Conservation (phyloP, 2,888 invertebrate genomes). For the Gnatocerus cornutus region DNA sequence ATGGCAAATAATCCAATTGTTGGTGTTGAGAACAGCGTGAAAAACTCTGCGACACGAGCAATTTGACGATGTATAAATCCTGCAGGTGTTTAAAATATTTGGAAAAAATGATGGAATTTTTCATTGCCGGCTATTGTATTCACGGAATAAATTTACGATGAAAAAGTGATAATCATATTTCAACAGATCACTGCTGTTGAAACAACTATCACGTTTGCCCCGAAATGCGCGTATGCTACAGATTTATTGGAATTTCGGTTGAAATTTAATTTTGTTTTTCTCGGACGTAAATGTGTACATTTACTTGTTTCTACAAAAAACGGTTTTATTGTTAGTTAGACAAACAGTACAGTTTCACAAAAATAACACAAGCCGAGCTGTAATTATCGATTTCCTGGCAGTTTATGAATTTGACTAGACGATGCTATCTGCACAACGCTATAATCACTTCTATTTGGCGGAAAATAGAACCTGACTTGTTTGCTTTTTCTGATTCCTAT, state of each 20-base stretch:
- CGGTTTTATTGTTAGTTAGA: neutral
- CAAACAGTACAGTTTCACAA: too few relatives aligned
- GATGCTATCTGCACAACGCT: neutral
- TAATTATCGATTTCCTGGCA: neutral
- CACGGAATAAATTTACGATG: conserved; percentile 22
- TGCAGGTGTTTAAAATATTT: conserved; percentile 16
- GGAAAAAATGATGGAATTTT: conserved; percentile 12
- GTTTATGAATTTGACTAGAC: neutral
- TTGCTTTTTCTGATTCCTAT: neutral
- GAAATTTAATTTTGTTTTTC: conserved; percentile 19
- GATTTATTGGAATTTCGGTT: conserved; percentile 23
- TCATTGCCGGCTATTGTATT: conserved; percentile 8
- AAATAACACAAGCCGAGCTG: neutral
- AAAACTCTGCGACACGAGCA: conserved; percentile 4
- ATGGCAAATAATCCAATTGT: conserved; percentile 20
- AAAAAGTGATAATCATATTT: conserved; percentile 37
- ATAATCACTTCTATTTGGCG: neutral
- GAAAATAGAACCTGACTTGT: neutral
- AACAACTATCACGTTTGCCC: conserved; percentile 20
- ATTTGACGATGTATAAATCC: conserved; percentile 18
- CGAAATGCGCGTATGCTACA: conserved; percentile 5
- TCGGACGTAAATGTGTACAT: neutral
- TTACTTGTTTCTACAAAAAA: neutral
- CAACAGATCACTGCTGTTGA: conserved; percentile 24
- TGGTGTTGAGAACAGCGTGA: neutral